phyloP scores from a whole-genome alignment of 2,797 vertebrate species.

The Perodicticus potto region DNA sequence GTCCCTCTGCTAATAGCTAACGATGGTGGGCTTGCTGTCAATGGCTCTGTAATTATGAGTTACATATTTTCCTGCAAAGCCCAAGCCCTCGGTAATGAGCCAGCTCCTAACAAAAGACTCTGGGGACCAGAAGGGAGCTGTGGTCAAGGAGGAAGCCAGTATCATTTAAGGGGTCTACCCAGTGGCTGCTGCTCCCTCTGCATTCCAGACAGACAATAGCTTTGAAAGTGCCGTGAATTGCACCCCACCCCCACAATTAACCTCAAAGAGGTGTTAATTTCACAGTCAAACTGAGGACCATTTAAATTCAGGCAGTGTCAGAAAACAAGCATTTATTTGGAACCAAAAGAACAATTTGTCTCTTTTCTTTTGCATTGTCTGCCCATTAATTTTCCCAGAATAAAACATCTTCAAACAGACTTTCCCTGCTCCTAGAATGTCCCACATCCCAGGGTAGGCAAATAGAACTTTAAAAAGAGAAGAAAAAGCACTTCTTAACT shows the following conservation, averaged over 20 bases:
- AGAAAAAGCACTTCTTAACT: neutral
- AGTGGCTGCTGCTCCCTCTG: neutral
- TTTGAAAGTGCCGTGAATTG: slow-evolving; percentile 78
- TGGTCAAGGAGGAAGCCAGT: neutral
- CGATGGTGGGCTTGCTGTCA: neutral
- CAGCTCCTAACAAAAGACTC: neutral
- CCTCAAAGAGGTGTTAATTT: slow-evolving; percentile 86
- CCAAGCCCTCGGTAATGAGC: neutral
- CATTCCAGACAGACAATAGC: slow-evolving; percentile 82
- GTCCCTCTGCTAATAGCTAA: neutral
- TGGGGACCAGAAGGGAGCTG: neutral
- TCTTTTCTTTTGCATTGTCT: slow-evolving; percentile 72
- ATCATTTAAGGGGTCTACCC: slow-evolving; percentile 35
- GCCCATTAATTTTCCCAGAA: slow-evolving; percentile 68
- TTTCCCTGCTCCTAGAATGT: neutral
- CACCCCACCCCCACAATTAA: slow-evolving; percentile 82
- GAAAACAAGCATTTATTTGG: slow-evolving; percentile 80
- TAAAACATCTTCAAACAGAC: slow-evolving; percentile 66
- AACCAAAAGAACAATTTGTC: slow-evolving; percentile 67
- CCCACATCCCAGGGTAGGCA: slow-evolving; percentile 12
- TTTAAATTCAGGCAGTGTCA: slow-evolving; percentile 84
- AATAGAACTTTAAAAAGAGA: neutral
- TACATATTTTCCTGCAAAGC: neutral
- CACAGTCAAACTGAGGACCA: slow-evolving; percentile 82
- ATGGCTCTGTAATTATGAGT: neutral